Evolutionary conservation across 2,113 vertebrate genomes (phyloP), one percentile per base, ranked within the genome.

Genomic region (Seriola rivoliana): DNA sequence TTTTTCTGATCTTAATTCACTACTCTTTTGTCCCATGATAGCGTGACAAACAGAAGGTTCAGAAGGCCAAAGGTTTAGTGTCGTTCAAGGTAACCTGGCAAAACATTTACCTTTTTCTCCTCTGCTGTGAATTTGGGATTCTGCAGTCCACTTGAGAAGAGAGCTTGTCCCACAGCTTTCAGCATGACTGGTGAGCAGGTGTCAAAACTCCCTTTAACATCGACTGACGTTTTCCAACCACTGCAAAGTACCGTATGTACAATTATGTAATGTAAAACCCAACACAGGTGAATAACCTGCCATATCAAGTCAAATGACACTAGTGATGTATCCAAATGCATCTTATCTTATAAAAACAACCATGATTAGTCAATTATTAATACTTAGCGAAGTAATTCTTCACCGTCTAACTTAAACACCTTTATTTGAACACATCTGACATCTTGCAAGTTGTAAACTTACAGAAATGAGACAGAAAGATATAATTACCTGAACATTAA

Each of bases 91-190:
- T 29, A 4, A 25, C 21, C 44, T 55, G 21, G 8, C 8, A 8
- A 1, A 69, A 54, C 29, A 71, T 69, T 73, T 82, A 96, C 95
- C 95, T 94, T 86, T 52, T 77, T 90, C 59, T 95, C 86, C 10
- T 78, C 77, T 12, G 36, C 62, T 36, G 92, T 94, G 84, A 90
- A 95, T 66, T 92, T 94, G 0, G 96, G 95, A 66, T 77, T 75
- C 77, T 96, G 88, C 19, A 94, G 71, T 38, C 93, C 93, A 17
- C 77, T 67, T 0, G 95, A 95, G 82, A 96, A 95, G 5, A 96
- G 73, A 8, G 60, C 87, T 88, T 95, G 93, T 36, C 92, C 91
- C 16, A 95, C 40, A n/a, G 95, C 71, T 85, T 95, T 96, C 46
- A 95, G 38, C 96, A 96, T 96, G 82, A 57, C 75, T 80, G 80